These are phyloP conservation scores for Brachypteracias leptosomus DNA, from an alignment of 2,113 vertebrate species.

Conservation along the genomic window DNA sequence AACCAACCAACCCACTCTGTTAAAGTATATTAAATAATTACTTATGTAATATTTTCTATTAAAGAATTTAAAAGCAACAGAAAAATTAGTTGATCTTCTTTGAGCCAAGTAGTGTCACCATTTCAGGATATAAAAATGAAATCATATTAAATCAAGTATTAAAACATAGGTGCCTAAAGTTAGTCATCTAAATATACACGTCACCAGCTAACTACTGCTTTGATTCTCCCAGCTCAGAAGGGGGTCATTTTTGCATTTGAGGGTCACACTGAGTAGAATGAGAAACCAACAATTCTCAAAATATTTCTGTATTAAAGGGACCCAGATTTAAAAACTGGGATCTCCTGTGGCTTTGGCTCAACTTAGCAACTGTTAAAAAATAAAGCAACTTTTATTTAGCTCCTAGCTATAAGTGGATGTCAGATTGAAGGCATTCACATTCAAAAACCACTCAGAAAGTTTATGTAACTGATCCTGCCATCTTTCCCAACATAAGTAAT, in stretches of 20 bases:
- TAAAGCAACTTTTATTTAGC: neutral
- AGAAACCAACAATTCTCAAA: neutral
- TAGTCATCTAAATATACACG: neutral
- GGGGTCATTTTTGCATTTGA: neutral
- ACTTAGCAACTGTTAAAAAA: neutral
- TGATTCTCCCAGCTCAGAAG: neutral
- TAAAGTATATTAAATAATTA: slow-evolving; percentile 34
- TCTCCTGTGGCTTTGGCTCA: neutral
- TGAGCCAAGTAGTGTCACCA: neutral
- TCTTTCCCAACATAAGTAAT: neutral
- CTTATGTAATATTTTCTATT: slow-evolving; percentile 4
- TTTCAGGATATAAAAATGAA: slow-evolving; percentile 17
- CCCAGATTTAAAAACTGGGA: neutral
- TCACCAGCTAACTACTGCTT: neutral
- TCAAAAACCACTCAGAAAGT: neutral
- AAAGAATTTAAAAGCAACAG: slow-evolving; percentile 36
- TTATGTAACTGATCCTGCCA: neutral
- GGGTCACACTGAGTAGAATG: neutral
- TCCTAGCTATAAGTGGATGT: neutral
- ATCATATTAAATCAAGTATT: neutral
- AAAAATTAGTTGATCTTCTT: slow-evolving; percentile 15
- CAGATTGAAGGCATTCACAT: neutral
- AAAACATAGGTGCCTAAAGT: neutral
- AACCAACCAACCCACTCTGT: neutral
- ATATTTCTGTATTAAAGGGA: neutral